Evolutionary conservation across 2,888 invertebrate genomes (phyloP), one percentile per base, ranked within the genome.

Genomic region (Ophion ventricosus): DNA sequence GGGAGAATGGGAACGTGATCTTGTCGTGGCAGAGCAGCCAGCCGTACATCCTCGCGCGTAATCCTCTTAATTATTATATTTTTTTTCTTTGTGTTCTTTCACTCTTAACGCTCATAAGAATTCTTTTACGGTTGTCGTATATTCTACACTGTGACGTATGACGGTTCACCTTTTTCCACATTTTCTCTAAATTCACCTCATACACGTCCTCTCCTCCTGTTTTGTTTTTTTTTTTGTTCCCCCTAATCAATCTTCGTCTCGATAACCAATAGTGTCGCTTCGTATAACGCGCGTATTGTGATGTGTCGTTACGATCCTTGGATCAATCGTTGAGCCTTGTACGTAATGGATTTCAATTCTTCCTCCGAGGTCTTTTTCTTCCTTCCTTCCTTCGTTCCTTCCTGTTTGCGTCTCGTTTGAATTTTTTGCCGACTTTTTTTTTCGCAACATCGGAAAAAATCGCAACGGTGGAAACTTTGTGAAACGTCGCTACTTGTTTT

Each of bases 21-120:
- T 40, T 59, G 61, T 26, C 49, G 61, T 59, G 57, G n/a, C n/a
- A n/a, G 14, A 67, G 40, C 54, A 57, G 23, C 20, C 23, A 4
- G 35, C 35, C 11, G 57, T 57, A 20, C 57, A 57, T 10, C 11
- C 57, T n/a, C 57, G 57, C 57, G 20, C 23, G 7, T 54, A 54
- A 54, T 54, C 14, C n/a, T 20, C 70, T 23, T 64, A 10, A 72
- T 43, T 74, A 72, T 35, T 75, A 64, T 82, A 69, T 74, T 70
- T 78, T 74, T 70, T 59, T 80, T 29, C 2, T 43, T 83, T 80
- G n/a, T 78, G 78, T 84, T 73, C 80, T 87, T 85, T 64, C 85
- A 87, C 87, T 26, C 43, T 35, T 17, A 64, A 56, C 79, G 56
- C 17, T 49, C 49, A 2, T 17, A 14, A 14, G 49, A 49, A 14